Evolutionary conservation across 1,140 invertebrate genomes (phyloP), one percentile per base, ranked within the genome.

Genomic region (Drosophila dunni): DNA sequence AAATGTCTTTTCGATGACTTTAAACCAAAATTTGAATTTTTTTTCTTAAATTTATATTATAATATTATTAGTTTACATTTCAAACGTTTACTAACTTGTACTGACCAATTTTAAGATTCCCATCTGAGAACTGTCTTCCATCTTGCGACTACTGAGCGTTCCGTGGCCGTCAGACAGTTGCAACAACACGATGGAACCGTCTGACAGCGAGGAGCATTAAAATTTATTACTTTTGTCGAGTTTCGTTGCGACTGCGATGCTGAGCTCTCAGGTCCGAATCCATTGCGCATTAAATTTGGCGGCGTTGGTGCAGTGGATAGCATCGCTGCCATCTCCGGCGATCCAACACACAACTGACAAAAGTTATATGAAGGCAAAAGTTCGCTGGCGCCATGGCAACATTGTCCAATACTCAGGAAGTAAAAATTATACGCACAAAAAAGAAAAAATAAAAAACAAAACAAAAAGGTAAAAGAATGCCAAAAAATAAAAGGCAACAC

Each of bases 281-380:
- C 83, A 81, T 66, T 68, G 79, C 79, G 69, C 65, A 70, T 84
- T 84, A 79, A 83, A 88, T 88, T 78, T 83, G 71, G 54, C 58
- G 73, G 58, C 68, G 29, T 66, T 72, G 79, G 76, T 60, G 58
- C 57, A 60, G 66, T 48, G 68, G 57, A 70, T 65, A 36, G 48
- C 56, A 54, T 11, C 45, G 42, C 57, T 62, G 48, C 9, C 65
- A 62, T 62, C 65, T 74, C 65, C 38, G 34, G 51, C 50, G 57
- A 74, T 74, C 17, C 57, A 62, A 40, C 65, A 75, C 64, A 60
- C 44, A 63, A 75, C 72, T 64, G 67, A 75, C 72, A 75, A 75
- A 71, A 70, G 67, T 75, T 70, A 50, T 24, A 45, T 61, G 54
- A 75, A 61, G 45, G 68, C 60, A 75, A 75, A 71, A 75, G 54